These are phyloP conservation scores for Haemorhous mexicanus DNA, from an alignment of 2,113 vertebrate genomes.

Conservation along the genomic window DNA sequence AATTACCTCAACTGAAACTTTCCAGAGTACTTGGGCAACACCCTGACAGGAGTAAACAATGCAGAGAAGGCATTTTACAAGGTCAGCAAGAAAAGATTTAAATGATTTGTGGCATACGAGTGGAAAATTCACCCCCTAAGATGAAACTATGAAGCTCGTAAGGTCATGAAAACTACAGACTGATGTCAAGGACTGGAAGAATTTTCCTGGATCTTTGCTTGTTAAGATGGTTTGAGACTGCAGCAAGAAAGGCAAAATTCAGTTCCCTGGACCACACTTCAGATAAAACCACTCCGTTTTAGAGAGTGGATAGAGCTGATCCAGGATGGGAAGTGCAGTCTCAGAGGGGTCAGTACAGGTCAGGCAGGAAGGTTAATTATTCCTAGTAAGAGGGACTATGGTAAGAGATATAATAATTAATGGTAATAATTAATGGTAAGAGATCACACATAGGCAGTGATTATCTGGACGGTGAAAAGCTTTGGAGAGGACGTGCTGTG, in stretches of 20 bases:
- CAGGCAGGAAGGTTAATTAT: background rate
- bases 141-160: background rate
- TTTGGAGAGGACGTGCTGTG: accelerated
- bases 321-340: background rate
- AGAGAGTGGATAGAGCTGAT: background rate
- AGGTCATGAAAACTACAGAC: slow-evolving; percentile 28
- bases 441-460: background rate
- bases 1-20: slow-evolving; percentile 19
- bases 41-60: slow-evolving; percentile 5
- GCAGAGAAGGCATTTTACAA: slow-evolving; percentile 34
- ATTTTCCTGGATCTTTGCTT: background rate
- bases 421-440: no score
- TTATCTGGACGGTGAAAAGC: background rate
- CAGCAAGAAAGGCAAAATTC: background rate
- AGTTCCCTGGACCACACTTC: background rate
- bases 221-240: background rate
- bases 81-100: slow-evolving; percentile 49
- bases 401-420: no score
- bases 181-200: background rate
- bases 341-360: background rate
- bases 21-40: slow-evolving; percentile 38
- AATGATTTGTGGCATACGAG: slow-evolving; percentile 13
- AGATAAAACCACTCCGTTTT: background rate
- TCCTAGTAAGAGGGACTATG: background rate
- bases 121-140: slow-evolving; percentile 23